Evolutionary conservation across 2,113 vertebrate genomes (phyloP).

Genomic region (Sialia sialis): DNA sequence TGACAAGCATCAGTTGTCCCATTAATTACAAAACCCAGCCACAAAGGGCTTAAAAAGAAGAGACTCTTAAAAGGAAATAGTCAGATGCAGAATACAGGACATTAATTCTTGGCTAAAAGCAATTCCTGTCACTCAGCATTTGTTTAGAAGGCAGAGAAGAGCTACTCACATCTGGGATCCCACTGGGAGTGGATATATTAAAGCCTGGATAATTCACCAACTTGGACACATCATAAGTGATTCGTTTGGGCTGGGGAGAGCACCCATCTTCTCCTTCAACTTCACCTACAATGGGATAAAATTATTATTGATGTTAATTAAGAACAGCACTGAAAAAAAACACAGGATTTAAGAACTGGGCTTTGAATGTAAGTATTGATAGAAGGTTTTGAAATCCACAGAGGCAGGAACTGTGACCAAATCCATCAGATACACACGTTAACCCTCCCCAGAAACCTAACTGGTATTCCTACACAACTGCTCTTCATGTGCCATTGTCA

Average conservation of each 20-base stretch:
- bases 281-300: constrained; percentile 54
- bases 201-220: constrained; percentile 95
- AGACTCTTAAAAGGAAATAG: background rate
- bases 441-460: background rate
- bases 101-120: background rate
- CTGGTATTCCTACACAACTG: background rate
- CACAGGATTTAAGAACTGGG: background rate
- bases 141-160: background rate
- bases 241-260: constrained; percentile 32
- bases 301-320: background rate
- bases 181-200: constrained; percentile 81
- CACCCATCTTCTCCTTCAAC: constrained; percentile 64
- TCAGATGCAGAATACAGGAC: background rate
- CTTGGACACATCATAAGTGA: constrained; percentile 90
- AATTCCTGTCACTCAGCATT: background rate
- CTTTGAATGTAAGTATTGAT: rapidly evolving
- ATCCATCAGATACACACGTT: background rate
- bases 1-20: background rate
- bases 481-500: background rate
- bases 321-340: background rate
- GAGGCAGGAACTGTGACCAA: background rate
- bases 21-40: background rate
- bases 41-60: background rate
- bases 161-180: constrained; percentile 87
- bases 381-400: background rate